phyloP scores from a whole-genome alignment of 2,797 vertebrate genomes.

The Dicrostonyx torquatus region DNA sequence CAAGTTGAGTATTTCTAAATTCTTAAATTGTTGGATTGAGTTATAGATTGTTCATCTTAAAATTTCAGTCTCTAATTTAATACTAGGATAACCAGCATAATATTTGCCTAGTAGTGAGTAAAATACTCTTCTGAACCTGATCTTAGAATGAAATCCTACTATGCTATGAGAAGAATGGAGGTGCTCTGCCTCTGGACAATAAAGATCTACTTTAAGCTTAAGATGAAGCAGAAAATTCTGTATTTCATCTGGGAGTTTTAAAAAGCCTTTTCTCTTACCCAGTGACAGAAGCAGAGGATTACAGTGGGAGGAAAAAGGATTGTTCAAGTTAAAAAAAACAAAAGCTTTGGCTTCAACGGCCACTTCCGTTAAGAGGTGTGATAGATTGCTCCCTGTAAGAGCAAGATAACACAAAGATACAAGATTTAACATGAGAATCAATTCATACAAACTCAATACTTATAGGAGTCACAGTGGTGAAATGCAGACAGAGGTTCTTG shows the following conservation, averaged over 20 bases:
- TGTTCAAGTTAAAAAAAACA: conserved; percentile 16
- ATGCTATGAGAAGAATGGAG: neutral
- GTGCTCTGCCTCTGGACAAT: neutral
- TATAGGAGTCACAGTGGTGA: neutral
- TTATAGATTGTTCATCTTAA: neutral
- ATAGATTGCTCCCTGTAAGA: neutral
- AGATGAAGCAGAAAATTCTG: conserved; percentile 37
- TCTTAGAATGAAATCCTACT: neutral
- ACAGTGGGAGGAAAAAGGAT: neutral
- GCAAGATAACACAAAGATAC: neutral
- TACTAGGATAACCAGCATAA: neutral
- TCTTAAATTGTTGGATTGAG: conserved; percentile 18
- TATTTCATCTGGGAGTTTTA: conserved; percentile 41
- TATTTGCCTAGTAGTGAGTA: neutral
- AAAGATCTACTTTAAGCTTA: conserved; percentile 3
- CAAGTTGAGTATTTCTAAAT: neutral
- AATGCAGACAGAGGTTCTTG: neutral
- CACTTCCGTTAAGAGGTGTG: neutral
- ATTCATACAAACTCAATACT: neutral
- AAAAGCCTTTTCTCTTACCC: neutral
- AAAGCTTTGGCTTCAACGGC: neutral
- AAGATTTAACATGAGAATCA: neutral
- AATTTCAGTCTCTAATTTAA: neutral
- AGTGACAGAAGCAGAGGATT: conserved; percentile 3
- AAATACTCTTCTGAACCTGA: neutral